Conservation (phyloP, 2,113 vertebrate genomes). For the Empidonax alnorum region DNA sequence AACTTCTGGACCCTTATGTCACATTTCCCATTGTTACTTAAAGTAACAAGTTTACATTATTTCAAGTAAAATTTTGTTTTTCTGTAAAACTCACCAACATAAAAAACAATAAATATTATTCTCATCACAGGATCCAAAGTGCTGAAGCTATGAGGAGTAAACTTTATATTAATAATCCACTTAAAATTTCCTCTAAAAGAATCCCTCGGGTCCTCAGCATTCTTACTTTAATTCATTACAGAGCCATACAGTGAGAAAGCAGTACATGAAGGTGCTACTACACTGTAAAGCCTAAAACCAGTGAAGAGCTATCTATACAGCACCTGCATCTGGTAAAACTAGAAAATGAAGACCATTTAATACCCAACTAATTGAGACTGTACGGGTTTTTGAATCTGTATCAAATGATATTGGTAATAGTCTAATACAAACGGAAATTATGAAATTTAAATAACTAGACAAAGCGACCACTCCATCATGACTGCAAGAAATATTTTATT, state of each 20-base stretch:
- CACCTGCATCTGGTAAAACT: background rate
- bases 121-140: background rate
- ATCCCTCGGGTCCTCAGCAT: background rate
- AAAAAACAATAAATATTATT: background rate
- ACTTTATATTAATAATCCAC: background rate
- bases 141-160: background rate
- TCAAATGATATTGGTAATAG: background rate
- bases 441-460: background rate
- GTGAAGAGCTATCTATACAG: background rate
- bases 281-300: background rate
- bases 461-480: background rate
- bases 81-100: conserved; percentile 15
- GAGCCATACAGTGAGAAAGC: background rate
- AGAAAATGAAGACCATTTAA: background rate
- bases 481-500: background rate
- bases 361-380: background rate
- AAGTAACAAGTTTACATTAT: background rate
- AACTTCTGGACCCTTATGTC: background rate
- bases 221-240: background rate
- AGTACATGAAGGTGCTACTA: background rate
- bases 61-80: background rate
- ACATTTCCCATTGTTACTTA: background rate
- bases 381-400: background rate
- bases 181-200: background rate
- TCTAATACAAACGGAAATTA: background rate